These are phyloP conservation scores for Anolis carolinensis DNA, from an alignment of 2,113 vertebrate genomes.

Conservation along the genomic window DNA sequence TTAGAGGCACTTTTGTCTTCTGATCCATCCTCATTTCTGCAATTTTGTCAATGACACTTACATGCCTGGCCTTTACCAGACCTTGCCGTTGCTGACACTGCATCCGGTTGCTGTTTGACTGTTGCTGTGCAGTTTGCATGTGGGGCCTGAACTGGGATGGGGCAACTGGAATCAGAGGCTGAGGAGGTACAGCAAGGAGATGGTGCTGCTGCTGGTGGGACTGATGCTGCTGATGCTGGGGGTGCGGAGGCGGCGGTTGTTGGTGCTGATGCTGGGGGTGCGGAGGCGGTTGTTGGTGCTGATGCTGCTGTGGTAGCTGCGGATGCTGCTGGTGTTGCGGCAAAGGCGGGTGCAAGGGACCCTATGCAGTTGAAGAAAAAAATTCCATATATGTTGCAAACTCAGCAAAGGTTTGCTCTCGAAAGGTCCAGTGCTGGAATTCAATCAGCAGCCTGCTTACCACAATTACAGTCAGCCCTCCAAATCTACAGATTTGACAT, in stretches of 20 bases:
- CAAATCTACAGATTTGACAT: too few species aligned
- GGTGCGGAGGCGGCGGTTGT: constrained; percentile 72
- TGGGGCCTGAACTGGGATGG: constrained; percentile 89
- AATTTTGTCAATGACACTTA: constrained; percentile 68
- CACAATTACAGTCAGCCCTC: too few species aligned
- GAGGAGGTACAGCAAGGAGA: constrained; percentile 75
- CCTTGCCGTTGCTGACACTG: constrained; percentile 85
- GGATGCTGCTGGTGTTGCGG: constrained; percentile 73
- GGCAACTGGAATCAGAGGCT: constrained; percentile 84
- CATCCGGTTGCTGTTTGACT: constrained; percentile 78
- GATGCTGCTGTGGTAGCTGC: constrained; percentile 77
- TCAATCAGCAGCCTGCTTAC: too few species aligned
- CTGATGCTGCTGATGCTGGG: constrained; percentile 64
- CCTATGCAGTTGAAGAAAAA: constrained; percentile 68
- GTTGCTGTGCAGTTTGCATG: constrained; percentile 72
- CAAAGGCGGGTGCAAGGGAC: constrained; percentile 83
- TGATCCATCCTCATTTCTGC: rapidly evolving
- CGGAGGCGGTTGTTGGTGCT: constrained; percentile 81
- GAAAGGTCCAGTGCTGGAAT: neutral
- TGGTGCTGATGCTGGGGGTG: constrained; percentile 78
- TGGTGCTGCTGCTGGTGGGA: constrained; percentile 80
- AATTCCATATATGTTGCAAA: neutral
- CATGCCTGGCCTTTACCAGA: constrained; percentile 84
- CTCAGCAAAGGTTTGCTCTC: neutral
- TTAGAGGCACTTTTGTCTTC: neutral